Conservation (phyloP, 2,888 invertebrate species). For the Eupithecia inturbata region DNA sequence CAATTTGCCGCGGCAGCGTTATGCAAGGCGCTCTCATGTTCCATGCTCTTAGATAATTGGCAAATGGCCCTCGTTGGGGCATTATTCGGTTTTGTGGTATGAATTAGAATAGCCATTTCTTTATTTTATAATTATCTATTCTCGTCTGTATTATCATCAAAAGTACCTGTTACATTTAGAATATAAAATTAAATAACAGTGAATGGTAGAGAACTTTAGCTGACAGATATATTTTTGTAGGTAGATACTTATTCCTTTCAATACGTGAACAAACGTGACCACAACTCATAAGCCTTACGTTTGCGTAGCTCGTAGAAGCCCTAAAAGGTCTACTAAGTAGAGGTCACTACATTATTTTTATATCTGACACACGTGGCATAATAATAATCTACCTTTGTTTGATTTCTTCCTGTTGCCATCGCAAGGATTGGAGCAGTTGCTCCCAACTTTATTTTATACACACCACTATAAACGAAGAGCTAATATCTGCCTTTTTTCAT, state of each 20-base stretch:
- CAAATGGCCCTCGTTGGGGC: background rate
- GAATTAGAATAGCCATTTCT: background rate
- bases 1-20: constrained; percentile 54
- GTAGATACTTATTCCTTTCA: too few relatives aligned
- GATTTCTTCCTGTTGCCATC: background rate
- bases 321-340: constrained; percentile 15
- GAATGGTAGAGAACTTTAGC: background rate
- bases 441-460: background rate
- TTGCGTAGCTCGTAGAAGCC: constrained; percentile 22
- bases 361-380: constrained; percentile 27
- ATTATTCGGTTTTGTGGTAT: background rate
- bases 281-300: background rate
- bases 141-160: background rate
- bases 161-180: background rate
- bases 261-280: background rate
- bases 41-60: background rate
- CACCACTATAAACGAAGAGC: background rate
- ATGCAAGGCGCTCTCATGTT: background rate
- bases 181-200: too few relatives aligned
- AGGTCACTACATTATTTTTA: constrained; percentile 24
- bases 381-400: constrained; percentile 9
- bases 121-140: background rate
- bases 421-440: background rate
- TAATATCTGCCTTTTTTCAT: background rate
- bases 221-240: background rate